Percentiles rank a stretch among this genome's conserved stretches.
Evolutionary conservation across 2,113 vertebrate genomes (phyloP).

Genomic region (Pardalotus punctatus): DNA sequence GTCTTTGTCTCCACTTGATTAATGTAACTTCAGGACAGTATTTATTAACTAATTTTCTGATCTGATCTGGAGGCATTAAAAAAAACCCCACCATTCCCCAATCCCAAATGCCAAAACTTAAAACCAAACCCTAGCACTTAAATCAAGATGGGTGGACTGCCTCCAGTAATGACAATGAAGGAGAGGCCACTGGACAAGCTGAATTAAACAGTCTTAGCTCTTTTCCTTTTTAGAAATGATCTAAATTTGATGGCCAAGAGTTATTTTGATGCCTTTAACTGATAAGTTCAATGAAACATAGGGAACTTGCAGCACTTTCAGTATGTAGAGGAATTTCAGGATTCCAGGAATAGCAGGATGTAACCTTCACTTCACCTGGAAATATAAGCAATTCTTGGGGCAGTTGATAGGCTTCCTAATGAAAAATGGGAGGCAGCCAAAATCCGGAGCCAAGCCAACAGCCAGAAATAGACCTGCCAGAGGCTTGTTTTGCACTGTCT

Average conservation of each 20-base stretch:
- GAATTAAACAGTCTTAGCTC: conserved; percentile 20
- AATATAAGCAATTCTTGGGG: conserved; percentile 53
- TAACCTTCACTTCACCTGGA: conserved; percentile 74
- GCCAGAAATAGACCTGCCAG: conserved; percentile 55
- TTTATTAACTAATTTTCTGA: conserved; percentile 27
- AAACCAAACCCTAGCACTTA: background rate
- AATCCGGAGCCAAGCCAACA: conserved; percentile 13
- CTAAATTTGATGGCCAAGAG: conserved; percentile 59
- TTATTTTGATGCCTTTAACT: conserved; percentile 44
- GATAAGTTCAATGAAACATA: conserved; percentile 46
- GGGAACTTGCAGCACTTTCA: background rate
- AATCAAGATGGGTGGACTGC: background rate
- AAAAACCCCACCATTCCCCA: background rate
- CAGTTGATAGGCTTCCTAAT: conserved; percentile 44
- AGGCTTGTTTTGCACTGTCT: conserved; percentile 9
- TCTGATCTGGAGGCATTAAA: conserved; percentile 5
- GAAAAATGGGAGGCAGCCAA: conserved; percentile 55
- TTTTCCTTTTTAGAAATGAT: conserved; percentile 54
- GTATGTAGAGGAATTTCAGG: background rate
- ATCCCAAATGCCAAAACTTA: background rate
- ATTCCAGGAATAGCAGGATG: conserved; percentile 63
- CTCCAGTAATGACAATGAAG: conserved; percentile 1
- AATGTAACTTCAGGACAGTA: background rate
- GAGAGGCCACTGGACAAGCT: background rate
- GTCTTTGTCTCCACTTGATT: conserved; percentile 25